Conservation (phyloP, 2,797 vertebrate genomes). For the Thamnophis elegans region DNA sequence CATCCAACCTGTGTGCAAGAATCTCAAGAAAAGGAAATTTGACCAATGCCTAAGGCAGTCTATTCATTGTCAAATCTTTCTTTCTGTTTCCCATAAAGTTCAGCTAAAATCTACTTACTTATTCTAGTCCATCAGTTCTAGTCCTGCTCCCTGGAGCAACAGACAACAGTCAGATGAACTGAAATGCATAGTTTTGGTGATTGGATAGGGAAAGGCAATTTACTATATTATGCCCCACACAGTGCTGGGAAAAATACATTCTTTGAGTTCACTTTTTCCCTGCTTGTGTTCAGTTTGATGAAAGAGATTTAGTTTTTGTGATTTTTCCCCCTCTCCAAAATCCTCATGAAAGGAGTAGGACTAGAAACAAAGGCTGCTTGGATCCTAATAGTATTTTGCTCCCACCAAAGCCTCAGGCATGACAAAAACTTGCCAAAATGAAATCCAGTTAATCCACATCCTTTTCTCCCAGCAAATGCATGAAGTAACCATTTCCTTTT, state of each 20-base stretch:
- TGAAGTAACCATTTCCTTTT: neutral
- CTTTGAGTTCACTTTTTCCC: neutral
- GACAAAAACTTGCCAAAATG: neutral
- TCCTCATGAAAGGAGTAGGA: neutral
- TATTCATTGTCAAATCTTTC: neutral
- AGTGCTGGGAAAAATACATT: neutral
- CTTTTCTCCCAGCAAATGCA: neutral
- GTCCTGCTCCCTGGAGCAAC: neutral
- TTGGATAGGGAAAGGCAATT: neutral
- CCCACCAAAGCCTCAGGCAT: neutral
- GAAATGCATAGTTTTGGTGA: neutral
- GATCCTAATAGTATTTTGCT: neutral
- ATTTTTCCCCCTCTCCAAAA: neutral
- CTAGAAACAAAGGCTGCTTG: neutral
- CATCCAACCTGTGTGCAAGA: neutral
- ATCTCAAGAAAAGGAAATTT: neutral
- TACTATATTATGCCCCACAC: neutral
- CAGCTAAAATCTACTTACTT: neutral
- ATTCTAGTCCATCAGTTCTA: neutral
- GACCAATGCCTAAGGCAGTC: neutral
- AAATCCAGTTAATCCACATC: neutral
- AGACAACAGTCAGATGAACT: neutral
- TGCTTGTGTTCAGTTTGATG: neutral
- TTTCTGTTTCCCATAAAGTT: neutral
- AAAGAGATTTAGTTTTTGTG: neutral